Base-by-base conservation (phyloP, 2,797 vertebrate genomes). In the Peromyscus attwateri region DNA sequence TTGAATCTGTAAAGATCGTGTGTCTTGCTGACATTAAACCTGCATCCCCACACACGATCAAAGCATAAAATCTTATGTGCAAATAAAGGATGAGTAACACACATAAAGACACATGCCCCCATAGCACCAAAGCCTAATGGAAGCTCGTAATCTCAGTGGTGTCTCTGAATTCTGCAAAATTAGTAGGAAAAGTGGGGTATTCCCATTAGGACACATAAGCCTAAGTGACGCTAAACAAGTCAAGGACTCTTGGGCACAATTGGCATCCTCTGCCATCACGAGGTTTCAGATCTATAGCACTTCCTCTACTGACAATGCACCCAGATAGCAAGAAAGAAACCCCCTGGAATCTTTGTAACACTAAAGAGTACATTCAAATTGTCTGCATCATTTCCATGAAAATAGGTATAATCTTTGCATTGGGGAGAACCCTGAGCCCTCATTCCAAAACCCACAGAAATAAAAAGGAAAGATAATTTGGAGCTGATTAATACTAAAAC, bases 21-120 rank as follows among this genome's bases (percentile, higher is more conserved):
- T 87, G 91, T 95, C 95, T 95, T 95, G 75, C 89, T 97, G 92
- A 96, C 95, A 93, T 87, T 81, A 87, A 95, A 68, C 29, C 75
- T 40, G 29, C 83, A 89, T 77, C 87, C 37, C 92, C 71, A 23
- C 52, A 77, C 40, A 87, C 95, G 94, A 97, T 95, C 95, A 97
- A 97, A 97, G 81, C 94, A 64, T 88, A 92, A 87, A 79, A 82
- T 95, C 37, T 82, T 73, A 84, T 84, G 87, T 89, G 66, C 94
- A 97, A 52, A 76, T 87, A 89, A 91, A 97, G 94, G 96, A 96
- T 29, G 0, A 70, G 68, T 87, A 87, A 68, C 95, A 83, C 34
- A 89, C 87, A 90, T 80, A 87, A 96, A 73, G 80, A 66, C 92
- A 87, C 94, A 55, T 70, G 60, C 75, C 76, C 37, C 75, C 83